These are phyloP conservation scores for Leptobrachium leishanense DNA, from an alignment of 2,113 vertebrate species.

Conservation along the genomic window DNA sequence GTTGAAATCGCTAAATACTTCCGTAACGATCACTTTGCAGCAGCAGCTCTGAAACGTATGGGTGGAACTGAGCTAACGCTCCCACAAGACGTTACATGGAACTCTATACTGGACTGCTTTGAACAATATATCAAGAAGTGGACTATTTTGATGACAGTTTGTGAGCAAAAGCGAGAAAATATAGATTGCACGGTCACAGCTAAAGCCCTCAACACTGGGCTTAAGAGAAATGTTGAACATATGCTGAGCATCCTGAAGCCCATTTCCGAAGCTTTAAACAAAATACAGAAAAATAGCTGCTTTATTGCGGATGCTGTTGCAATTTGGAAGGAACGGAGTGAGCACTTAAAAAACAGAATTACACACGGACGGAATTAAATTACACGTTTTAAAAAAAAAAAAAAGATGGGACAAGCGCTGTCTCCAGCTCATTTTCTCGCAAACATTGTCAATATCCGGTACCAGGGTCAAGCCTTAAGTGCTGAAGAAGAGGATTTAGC, in stretches of 20 bases:
- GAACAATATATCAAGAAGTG: not conserved
- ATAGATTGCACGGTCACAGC: not conserved
- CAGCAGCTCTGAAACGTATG: slow-evolving; percentile 15
- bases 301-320: not conserved
- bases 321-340: not conserved
- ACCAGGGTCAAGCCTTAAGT: no score
- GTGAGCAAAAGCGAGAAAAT: not conserved
- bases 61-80: not conserved
- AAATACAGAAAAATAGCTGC: not conserved
- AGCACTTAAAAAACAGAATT: not conserved
- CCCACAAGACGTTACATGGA: slow-evolving; percentile 1
- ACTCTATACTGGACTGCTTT: not conserved
- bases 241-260: no score
- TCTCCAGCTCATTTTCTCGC: no score
- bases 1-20: slow-evolving; percentile 15
- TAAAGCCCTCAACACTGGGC: not conserved
- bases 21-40: slow-evolving; percentile 16
- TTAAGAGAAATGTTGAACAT: slow-evolving; percentile 5
- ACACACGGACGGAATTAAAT: not conserved
- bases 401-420: no score
- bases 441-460: no score
- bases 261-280: slow-evolving; percentile 2
- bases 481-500: no score
- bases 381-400: not conserved
- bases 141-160: not conserved